Conservation (phyloP, 2,113 vertebrate species). For the Azemiops feae region DNA sequence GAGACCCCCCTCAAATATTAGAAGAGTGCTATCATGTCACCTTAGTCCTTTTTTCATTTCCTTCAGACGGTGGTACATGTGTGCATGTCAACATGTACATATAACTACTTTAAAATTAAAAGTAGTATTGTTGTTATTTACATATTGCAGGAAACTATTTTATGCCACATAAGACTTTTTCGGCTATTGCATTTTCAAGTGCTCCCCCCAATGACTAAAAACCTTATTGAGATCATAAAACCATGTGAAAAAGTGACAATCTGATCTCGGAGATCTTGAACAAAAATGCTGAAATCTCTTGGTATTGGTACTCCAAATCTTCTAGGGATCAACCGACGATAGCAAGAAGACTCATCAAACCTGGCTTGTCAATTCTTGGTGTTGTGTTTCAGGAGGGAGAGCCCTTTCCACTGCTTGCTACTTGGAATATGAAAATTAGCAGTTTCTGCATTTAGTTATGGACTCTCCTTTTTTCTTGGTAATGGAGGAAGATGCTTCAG, state of each 20-base stretch:
- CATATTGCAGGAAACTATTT: background rate
- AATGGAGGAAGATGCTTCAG: background rate
- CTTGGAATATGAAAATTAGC: background rate
- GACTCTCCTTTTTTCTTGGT: background rate
- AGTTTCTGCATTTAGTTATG: background rate
- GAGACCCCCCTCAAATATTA: too few relatives aligned
- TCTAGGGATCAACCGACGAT: background rate
- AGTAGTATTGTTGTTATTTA: background rate
- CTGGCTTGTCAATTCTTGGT: background rate
- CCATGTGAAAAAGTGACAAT: background rate
- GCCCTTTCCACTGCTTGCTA: background rate
- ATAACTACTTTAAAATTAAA: background rate
- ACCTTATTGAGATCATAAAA: background rate
- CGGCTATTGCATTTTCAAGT: background rate
- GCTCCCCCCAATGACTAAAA: background rate
- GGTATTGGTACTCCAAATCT: background rate
- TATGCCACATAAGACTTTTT: background rate
- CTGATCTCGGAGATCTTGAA: background rate
- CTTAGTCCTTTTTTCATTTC: background rate
- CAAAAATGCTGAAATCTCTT: background rate
- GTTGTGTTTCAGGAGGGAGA: background rate
- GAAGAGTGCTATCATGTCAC: too few relatives aligned
- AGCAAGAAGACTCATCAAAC: background rate
- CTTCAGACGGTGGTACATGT: background rate
- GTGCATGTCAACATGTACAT: background rate